A percentile compares a stretch with the other conserved stretches of the same genome.
Evolutionary conservation across 2,113 vertebrate species (phyloP).

Genomic region (Orientallactaga bullata): DNA sequence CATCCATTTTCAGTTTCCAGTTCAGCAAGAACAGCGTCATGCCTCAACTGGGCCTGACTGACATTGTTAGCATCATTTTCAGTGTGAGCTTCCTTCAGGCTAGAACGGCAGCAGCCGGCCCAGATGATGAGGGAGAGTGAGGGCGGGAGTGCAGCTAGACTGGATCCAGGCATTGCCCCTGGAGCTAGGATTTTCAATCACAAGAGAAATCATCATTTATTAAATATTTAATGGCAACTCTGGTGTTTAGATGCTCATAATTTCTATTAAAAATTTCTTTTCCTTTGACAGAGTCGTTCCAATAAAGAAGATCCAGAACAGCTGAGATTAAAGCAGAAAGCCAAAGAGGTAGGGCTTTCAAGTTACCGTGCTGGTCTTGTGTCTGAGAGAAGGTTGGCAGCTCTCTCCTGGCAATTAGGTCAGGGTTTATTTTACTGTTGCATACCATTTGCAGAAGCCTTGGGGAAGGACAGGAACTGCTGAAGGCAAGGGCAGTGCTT

Average conservation of each 20-base stretch:
- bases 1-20: slow-evolving; percentile 79
- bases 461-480: slow-evolving; percentile 94
- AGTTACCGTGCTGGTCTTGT: slow-evolving; percentile 85
- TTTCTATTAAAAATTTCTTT: slow-evolving; percentile 85
- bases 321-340: slow-evolving; percentile 95
- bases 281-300: slow-evolving; percentile 93
- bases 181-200: slow-evolving; percentile 89
- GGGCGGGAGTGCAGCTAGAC: slow-evolving; percentile 74
- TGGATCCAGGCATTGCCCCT: slow-evolving; percentile 87
- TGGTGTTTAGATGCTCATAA: slow-evolving; percentile 85
- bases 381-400: slow-evolving; percentile 88
- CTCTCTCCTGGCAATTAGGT: slow-evolving; percentile 95
- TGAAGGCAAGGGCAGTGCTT: slow-evolving; percentile 95
- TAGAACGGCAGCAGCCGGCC: slow-evolving; percentile 84
- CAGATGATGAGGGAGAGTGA: slow-evolving; percentile 75
- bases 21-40: slow-evolving; percentile 87
- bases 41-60: slow-evolving; percentile 90
- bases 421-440: slow-evolving; percentile 97
- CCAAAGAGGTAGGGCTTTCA: slow-evolving; percentile 92
- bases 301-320: slow-evolving; percentile 95
- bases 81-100: slow-evolving; percentile 87
- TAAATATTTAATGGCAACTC: slow-evolving; percentile 88
- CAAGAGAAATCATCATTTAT: slow-evolving; percentile 88
- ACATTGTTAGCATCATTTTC: slow-evolving; percentile 90
- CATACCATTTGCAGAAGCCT: slow-evolving; percentile 96